Evolutionary conservation across 2,888 invertebrate species (phyloP).

Genomic region (Mythimna ferrago): DNA sequence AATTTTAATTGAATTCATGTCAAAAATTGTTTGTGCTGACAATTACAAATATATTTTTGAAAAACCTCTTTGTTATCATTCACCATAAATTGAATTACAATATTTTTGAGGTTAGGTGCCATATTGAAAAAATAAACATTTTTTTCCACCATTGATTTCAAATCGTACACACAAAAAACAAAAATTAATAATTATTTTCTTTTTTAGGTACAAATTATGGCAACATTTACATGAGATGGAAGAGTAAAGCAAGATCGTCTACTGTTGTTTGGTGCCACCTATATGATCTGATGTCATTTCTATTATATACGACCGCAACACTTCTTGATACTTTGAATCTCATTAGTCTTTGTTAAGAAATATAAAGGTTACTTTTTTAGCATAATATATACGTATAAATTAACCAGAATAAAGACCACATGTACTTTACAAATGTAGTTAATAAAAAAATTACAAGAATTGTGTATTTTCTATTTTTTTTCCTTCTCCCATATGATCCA

Average conservation of each 20-base stretch:
- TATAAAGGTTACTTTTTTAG: neutral
- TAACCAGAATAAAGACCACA: neutral
- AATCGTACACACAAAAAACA: neutral
- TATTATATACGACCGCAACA: neutral
- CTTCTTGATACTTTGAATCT: neutral
- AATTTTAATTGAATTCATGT: too few species aligned
- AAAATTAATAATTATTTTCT: neutral
- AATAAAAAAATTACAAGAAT: too few species aligned
- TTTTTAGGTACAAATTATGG: neutral
- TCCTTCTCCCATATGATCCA: too few species aligned
- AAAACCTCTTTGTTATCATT: too few species aligned
- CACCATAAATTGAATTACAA: too few species aligned
- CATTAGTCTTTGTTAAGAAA: neutral
- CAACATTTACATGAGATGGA: neutral
- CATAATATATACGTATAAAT: neutral
- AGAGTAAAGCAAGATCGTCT: neutral
- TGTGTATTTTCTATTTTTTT: too few species aligned
- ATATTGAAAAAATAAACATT: too few species aligned
- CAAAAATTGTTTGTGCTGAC: too few species aligned
- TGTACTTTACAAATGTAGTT: too few species aligned
- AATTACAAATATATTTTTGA: too few species aligned
- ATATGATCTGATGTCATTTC: neutral
- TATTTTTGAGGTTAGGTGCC: too few species aligned
- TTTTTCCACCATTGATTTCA: neutral
- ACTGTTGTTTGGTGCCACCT: neutral